Evolutionary conservation across 2,888 invertebrate species (phyloP).

Genomic region (Polietes domitor): DNA sequence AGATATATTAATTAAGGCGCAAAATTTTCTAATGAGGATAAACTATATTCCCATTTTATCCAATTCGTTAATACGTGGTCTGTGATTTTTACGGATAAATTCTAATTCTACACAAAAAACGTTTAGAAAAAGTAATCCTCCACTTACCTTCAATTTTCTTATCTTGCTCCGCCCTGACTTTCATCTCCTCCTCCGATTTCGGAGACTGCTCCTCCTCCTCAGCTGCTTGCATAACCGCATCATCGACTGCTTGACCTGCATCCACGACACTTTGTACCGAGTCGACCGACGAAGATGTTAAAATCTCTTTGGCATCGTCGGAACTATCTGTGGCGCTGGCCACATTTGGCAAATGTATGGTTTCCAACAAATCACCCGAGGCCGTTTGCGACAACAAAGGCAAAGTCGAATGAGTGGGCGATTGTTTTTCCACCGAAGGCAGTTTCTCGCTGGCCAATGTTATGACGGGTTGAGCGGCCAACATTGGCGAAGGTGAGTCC

Average conservation of each 20-base stretch:
- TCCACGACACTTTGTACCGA: slow-evolving; percentile 73
- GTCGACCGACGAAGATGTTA: slow-evolving; percentile 76
- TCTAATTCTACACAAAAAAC: background rate
- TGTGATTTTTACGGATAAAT: too few species aligned
- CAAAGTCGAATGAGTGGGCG: slow-evolving; percentile 31
- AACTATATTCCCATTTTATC: too few species aligned
- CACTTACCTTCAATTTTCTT: slow-evolving; percentile 67
- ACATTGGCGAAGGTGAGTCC: background rate
- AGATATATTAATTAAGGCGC: too few species aligned
- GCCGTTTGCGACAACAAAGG: slow-evolving; percentile 64
- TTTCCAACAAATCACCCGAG: slow-evolving; percentile 71
- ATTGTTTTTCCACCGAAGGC: slow-evolving; percentile 68
- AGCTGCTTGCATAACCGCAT: slow-evolving; percentile 42
- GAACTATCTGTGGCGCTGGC: background rate
- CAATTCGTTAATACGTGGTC: too few species aligned
- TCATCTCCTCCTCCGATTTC: slow-evolving; percentile 16
- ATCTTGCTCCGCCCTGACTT: slow-evolving; percentile 39
- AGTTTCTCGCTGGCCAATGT: slow-evolving; percentile 74
- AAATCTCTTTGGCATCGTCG: slow-evolving; percentile 60
- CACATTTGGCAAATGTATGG: slow-evolving; percentile 75
- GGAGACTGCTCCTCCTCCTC: slow-evolving; percentile 39
- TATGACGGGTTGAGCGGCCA: slow-evolving; percentile 63
- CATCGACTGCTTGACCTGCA: background rate
- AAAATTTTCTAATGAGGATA: too few species aligned
- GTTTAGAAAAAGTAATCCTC: background rate